These are phyloP conservation scores for Lasiommata megera DNA, from an alignment of 2,888 invertebrate species.

Conservation along the genomic window DNA sequence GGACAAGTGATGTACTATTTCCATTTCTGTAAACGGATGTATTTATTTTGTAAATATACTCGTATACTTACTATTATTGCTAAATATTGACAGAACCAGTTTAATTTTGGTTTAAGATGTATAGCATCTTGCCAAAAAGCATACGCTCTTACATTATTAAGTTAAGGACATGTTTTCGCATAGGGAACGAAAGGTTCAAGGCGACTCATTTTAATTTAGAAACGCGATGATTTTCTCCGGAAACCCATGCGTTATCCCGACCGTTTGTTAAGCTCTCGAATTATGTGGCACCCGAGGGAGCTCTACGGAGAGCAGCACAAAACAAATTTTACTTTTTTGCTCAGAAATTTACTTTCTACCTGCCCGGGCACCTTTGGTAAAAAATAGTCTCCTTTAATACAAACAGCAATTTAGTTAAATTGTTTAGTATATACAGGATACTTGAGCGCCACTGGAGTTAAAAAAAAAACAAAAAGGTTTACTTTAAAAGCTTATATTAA, in stretches of 20 bases:
- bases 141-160: background rate
- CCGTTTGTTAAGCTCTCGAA: constrained; percentile 60
- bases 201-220: constrained; percentile 38
- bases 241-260: constrained; percentile 55
- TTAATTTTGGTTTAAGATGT: too few species aligned
- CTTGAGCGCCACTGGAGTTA: constrained; percentile 6
- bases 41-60: too few species aligned
- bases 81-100: too few species aligned
- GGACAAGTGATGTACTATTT: too few species aligned
- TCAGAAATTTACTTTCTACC: constrained; percentile 44
- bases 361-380: constrained; percentile 34
- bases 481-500: background rate
- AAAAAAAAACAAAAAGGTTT: constrained; percentile 15
- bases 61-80: too few species aligned
- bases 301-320: constrained; percentile 50
- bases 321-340: constrained; percentile 50
- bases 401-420: constrained; percentile 33
- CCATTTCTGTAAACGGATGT: too few species aligned
- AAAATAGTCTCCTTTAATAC: constrained; percentile 35
- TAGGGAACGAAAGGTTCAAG: constrained; percentile 9
- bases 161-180: constrained; percentile 1
- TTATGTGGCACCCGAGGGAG: constrained; percentile 62
- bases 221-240: constrained; percentile 50
- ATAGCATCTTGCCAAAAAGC: too few species aligned
- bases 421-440: constrained; percentile 25